These are phyloP conservation scores for Aphelocoma coerulescens DNA, from an alignment of 2,113 vertebrate species.

Conservation along the genomic window DNA sequence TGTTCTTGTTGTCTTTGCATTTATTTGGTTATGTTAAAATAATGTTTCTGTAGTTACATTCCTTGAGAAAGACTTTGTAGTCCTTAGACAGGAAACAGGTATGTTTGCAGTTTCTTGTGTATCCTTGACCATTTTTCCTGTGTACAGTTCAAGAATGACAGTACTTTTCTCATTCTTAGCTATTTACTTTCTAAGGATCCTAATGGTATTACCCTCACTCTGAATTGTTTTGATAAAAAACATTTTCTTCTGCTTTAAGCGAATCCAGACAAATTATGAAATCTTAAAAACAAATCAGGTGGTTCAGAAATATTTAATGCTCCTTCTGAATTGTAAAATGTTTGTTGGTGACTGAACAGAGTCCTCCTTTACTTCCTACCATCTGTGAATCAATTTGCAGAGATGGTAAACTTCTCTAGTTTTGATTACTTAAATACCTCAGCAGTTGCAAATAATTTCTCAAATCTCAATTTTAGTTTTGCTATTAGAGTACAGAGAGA, in stretches of 20 bases:
- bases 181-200: constrained; percentile 51
- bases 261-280: background rate
- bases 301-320: background rate
- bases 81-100: constrained; percentile 56
- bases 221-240: background rate
- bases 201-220: background rate
- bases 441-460: background rate
- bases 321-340: background rate
- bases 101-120: constrained; percentile 26
- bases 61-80: constrained; percentile 43
- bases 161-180: constrained; percentile 44
- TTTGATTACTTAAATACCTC: background rate
- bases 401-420: background rate
- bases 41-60: background rate
- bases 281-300: background rate
- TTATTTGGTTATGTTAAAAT: background rate
- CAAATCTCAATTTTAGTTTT: background rate
- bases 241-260: background rate
- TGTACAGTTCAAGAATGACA: constrained; percentile 45
- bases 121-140: constrained; percentile 69
- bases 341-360: background rate
- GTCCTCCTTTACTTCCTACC: background rate
- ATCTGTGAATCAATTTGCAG: background rate
- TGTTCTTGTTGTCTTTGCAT: background rate
- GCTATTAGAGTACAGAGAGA: background rate